Evolutionary conservation across 1,140 invertebrate species (phyloP), one percentile per base, ranked within the genome.

Genomic region (Bombus waltoni): DNA sequence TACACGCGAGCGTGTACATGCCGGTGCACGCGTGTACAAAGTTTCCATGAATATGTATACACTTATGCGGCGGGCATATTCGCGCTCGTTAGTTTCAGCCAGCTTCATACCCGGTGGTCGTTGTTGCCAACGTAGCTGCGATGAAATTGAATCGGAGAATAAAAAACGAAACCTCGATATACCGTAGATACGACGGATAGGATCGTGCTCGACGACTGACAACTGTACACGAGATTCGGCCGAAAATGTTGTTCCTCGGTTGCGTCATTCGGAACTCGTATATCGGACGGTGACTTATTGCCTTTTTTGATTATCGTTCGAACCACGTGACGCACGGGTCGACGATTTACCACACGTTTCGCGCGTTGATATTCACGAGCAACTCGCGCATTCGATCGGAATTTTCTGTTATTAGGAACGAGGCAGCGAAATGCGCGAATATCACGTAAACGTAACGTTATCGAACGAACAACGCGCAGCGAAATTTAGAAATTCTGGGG

Each of bases 41-140:
- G 44, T 0, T 9, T 8, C 9, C 68, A 87, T 88, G 87, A 88
- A 88, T 88, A 88, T 88, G 83, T 73, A 88, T 88, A 74, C 32
- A 40, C 62, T 87, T 76, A 81, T 81, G 57, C 38, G 38, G 35
- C 15, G 73, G 72, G 75, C 76, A 57, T 83, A 87, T 88, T 80
- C 85, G 70, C 76, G 85, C 87, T 88, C 85, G 83, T 88, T 62
- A 83, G 85, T 87, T 73, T 57, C 75, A 83, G 66, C 59, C 80
- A 88, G 87, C 66, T 65, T 70, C n/a, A 13, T n/a, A 62, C 68
- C 32, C 53, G 38, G 25, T 10, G 47, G 32, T 65, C 47, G 83
- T 18, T 87, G 70, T 80, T 85, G 76, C 82, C 62, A 80, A 28
- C 77, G 70, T 87, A 57, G 53, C 47, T 25, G 38, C 70, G n/a